phyloP scores from a whole-genome alignment of 2,113 vertebrate genomes.

The Dolichotis patagonum region DNA sequence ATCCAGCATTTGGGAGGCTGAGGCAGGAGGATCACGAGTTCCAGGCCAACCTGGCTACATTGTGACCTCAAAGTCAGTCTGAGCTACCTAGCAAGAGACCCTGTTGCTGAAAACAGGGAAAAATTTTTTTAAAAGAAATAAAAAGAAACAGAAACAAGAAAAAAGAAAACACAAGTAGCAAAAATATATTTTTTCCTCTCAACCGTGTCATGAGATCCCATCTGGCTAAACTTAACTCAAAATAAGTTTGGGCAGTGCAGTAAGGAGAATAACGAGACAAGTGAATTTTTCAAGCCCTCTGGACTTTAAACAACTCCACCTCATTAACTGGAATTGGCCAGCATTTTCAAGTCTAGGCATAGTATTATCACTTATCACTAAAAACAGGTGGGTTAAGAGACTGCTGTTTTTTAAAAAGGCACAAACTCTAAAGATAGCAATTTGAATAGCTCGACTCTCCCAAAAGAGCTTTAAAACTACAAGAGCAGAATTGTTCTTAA shows the following conservation, averaged over 20 bases:
- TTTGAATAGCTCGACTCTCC: background rate
- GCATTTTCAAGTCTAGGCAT: background rate
- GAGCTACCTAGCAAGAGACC: background rate
- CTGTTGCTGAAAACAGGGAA: background rate
- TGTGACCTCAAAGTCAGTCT: background rate
- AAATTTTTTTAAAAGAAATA: no score
- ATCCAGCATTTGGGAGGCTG: background rate
- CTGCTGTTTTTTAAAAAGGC: background rate
- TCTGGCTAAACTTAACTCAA: conserved; percentile 7
- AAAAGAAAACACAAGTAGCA: background rate
- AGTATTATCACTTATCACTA: background rate
- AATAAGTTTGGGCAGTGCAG: background rate
- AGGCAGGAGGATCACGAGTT: background rate
- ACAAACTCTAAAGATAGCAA: background rate
- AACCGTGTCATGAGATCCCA: background rate
- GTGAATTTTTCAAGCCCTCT: background rate
- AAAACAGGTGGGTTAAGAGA: background rate
- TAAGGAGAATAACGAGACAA: background rate
- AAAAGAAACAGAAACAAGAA: background rate
- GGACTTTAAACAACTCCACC: background rate
- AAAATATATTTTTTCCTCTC: background rate
- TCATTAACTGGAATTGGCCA: background rate
- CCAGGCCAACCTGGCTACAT: background rate
- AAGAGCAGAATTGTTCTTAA: conserved; percentile 43
- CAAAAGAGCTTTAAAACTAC: background rate